Evolutionary conservation across 2,888 invertebrate genomes (phyloP), one percentile per base, ranked within the genome.

Genomic region (Agrochola lychnidis): DNA sequence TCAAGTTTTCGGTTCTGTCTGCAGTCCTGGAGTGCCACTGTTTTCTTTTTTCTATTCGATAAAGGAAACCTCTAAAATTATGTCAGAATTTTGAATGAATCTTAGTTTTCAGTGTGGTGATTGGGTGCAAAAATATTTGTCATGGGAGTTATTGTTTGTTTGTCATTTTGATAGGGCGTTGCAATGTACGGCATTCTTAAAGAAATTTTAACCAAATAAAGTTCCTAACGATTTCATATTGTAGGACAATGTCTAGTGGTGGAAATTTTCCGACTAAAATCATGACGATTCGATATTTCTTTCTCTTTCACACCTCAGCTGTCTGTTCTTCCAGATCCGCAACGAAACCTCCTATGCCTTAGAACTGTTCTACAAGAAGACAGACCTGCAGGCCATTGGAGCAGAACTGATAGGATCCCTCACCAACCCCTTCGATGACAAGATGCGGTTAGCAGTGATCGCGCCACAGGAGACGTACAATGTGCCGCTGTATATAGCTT

Each of bases 341-440:
- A 98, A 98, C 93, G 98, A 98, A 90, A 98, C 98, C 0, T 98
- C 98, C 0, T 98, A 98, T 91, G 97, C 98, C 0, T 92, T 98
- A 57, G 98, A 98, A 83, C 93, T 98, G 19, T 97, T 97, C 88
- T 98, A 98, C 93, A 97, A 98, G 89, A 98, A 98, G 84, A 97
- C 97, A 3, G 97, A 98, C 71, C 92, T 98, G 62, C 97, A 98
- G 91, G 97, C 97, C 40, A 92, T 98, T 40, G 97, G 97, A n/a
- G 95, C 97, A 4, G 97, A 97, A 61, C 96, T 97, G 10, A 96
- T 97, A 12, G 98, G 98, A 0, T 97, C 98, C 69, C 96, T 98
- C 14, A 97, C 97, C 19, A 98, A 98, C 93, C 98, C 98, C 0
- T 98, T 98, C 90, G 98, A 98, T 84, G 98, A 98, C 80, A 98